These are phyloP conservation scores for Pyrocoelia pectoralis DNA, from an alignment of 2,888 invertebrate species.

Conservation along the genomic window DNA sequence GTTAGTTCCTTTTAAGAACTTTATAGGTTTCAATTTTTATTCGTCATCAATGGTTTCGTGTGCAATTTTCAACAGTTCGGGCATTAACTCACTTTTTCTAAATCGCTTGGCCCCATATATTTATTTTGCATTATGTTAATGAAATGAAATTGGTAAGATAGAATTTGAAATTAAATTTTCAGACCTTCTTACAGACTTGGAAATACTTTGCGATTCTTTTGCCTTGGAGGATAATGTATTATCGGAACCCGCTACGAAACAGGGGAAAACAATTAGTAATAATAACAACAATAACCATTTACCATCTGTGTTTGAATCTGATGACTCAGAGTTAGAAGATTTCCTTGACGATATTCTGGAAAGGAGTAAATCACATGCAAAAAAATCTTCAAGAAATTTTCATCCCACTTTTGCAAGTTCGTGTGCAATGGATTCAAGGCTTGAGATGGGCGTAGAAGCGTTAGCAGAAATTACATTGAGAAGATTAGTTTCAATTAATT, in stretches of 20 bases:
- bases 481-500: constrained; percentile 58
- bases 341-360: constrained; percentile 75
- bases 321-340: constrained; percentile 84
- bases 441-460: constrained; percentile 82
- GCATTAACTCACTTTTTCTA: no score
- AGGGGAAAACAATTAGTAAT: constrained; percentile 43
- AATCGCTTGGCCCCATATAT: background rate
- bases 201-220: constrained; percentile 48
- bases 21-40: no score
- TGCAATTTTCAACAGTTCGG: no score
- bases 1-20: no score
- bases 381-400: constrained; percentile 42
- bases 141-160: background rate
- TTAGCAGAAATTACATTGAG: constrained; percentile 79
- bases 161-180: constrained; percentile 30
- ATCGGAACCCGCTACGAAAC: constrained; percentile 40
- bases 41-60: no score
- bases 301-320: constrained; percentile 79
- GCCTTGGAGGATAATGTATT: constrained; percentile 47
- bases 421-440: constrained; percentile 77
- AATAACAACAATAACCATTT: constrained; percentile 61
- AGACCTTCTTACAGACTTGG: constrained; percentile 50
- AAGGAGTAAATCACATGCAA: constrained; percentile 66
- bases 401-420: constrained; percentile 58
- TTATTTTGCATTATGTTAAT: background rate